Conservation (phyloP, 1,140 invertebrate genomes). For the Dendrolimus punctatus region DNA sequence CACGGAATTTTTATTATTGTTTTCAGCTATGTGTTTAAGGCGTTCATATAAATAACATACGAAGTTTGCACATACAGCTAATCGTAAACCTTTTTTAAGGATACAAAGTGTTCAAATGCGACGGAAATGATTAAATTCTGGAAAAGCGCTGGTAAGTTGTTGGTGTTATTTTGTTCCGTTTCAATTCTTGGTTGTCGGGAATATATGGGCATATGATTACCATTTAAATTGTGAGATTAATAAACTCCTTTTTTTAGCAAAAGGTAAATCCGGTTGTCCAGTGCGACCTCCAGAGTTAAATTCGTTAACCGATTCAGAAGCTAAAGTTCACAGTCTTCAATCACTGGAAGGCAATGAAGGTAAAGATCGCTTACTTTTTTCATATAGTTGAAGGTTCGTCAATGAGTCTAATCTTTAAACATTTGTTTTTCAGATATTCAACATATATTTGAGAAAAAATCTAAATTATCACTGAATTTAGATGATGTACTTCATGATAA, state of each 20-base stretch:
- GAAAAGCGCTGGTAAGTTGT: constrained; percentile 59
- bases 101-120: constrained; percentile 2
- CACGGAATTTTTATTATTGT: constrained; percentile 30
- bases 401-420: background rate
- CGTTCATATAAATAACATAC: constrained; percentile 28
- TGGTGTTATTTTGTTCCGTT: background rate
- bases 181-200: background rate
- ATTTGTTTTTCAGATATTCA: constrained; percentile 16
- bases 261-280: constrained; percentile 60
- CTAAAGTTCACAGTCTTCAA: constrained; percentile 26
- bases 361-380: constrained; percentile 16
- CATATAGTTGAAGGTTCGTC: background rate
- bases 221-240: too few species aligned
- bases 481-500: constrained; percentile 54
- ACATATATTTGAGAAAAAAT: constrained; percentile 54
- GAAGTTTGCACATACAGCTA: constrained; percentile 9
- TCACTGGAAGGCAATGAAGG: constrained; percentile 36
- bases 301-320: constrained; percentile 16
- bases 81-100: background rate
- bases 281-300: constrained; percentile 51
- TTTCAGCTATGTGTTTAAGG: constrained; percentile 31
- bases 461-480: constrained; percentile 57
- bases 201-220: background rate
- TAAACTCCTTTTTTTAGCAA: constrained; percentile 37
- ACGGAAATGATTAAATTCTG: constrained; percentile 64